Conservation (phyloP, 2,113 vertebrate genomes). For the Nothocercus julius region DNA sequence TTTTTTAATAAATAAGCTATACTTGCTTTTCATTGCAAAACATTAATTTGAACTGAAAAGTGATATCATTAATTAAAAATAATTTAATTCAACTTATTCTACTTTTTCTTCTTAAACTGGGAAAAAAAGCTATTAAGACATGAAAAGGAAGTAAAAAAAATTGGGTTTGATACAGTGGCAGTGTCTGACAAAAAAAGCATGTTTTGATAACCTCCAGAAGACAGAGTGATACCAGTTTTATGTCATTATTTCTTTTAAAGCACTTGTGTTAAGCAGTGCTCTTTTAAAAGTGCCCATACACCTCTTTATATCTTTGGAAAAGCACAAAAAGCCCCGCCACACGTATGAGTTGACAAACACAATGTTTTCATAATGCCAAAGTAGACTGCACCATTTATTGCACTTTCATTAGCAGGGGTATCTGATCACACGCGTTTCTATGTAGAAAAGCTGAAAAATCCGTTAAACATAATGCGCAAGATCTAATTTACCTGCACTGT, state of each 20-base stretch:
- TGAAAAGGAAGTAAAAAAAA: background rate
- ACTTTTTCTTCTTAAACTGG: background rate
- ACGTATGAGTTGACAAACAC: background rate
- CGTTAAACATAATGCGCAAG: background rate
- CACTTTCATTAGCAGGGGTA: background rate
- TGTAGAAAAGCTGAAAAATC: background rate
- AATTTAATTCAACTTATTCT: background rate
- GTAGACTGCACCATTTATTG: background rate
- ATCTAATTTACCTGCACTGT: background rate
- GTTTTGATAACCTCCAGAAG: background rate
- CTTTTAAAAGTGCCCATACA: background rate
- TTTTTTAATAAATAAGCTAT: background rate
- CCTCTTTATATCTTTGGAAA: background rate
- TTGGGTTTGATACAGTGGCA: background rate
- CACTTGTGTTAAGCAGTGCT: background rate
- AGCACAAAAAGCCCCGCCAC: background rate
- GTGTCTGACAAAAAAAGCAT: background rate
- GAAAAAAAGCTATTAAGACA: background rate
- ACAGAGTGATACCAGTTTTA: background rate
- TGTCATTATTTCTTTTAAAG: background rate
- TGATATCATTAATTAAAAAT: background rate
- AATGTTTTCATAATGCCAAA: background rate
- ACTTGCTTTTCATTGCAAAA: background rate
- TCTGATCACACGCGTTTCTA: background rate
- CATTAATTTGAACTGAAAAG: background rate